Evolutionary conservation across 2,797 vertebrate species (phyloP).

Genomic region (Phoxinus dragarum): DNA sequence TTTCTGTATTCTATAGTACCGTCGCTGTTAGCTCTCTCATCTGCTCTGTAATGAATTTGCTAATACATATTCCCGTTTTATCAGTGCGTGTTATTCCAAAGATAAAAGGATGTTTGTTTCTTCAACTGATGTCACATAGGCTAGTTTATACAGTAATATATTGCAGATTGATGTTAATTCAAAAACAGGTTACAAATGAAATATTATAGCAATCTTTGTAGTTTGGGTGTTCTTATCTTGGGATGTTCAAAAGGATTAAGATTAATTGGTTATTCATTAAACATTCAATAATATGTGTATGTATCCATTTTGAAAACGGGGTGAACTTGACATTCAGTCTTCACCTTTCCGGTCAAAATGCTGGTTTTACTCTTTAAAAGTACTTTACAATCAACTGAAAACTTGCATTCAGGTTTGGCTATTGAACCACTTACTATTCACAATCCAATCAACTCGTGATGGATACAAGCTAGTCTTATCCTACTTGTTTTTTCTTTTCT

Average conservation of each 20-base stretch:
- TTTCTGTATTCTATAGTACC: background rate
- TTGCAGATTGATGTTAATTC: background rate
- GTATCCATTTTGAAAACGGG: background rate
- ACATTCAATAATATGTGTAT: background rate
- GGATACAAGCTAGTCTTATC: background rate
- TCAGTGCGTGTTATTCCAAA: background rate
- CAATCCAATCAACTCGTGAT: background rate
- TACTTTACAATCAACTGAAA: background rate
- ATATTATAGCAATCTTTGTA: background rate
- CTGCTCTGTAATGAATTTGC: background rate
- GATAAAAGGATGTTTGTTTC: background rate
- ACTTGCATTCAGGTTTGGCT: background rate
- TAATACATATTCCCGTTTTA: background rate
- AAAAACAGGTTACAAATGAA: background rate
- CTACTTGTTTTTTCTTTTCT: background rate
- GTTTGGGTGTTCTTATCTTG: background rate
- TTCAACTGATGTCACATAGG: background rate
- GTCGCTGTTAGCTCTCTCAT: background rate
- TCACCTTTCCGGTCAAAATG: background rate
- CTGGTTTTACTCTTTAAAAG: background rate
- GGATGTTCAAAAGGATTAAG: background rate
- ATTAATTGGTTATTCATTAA: background rate
- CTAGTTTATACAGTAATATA: background rate
- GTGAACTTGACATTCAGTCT: background rate
- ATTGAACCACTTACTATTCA: background rate